Percentiles rank a stretch among this genome's conserved stretches.
Evolutionary conservation across 2,888 invertebrate genomes (phyloP).

Genomic region (Odontocolon sp.): DNA sequence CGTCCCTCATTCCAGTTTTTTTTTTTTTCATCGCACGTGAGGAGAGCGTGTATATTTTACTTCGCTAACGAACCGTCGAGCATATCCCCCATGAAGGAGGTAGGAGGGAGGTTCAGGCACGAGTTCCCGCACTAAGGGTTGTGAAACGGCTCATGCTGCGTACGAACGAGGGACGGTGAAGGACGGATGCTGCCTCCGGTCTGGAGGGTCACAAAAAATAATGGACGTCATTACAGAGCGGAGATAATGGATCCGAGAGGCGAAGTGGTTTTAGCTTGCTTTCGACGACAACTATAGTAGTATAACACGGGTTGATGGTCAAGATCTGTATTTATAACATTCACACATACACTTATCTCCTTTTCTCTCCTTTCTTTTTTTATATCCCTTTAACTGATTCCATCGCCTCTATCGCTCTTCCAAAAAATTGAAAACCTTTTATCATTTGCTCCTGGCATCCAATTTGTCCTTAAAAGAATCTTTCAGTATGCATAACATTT

Average conservation of each 20-base stretch:
- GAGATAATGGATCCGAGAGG: slow-evolving; percentile 70
- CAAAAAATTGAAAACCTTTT: too few relatives aligned
- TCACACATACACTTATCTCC: slow-evolving; percentile 27
- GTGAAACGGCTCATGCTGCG: slow-evolving; percentile 12
- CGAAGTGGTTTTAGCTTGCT: slow-evolving; percentile 48
- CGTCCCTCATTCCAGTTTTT: neutral
- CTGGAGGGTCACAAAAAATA: slow-evolving; percentile 72
- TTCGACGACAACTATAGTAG: neutral
- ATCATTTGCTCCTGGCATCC: too few relatives aligned
- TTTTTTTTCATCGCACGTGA: slow-evolving; percentile 14
- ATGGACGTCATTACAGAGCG: slow-evolving; percentile 74
- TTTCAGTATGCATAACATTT: too few relatives aligned
- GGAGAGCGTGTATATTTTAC: slow-evolving; percentile 48
- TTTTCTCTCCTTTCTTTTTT: slow-evolving; percentile 34
- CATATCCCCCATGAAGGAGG: slow-evolving; percentile 22
- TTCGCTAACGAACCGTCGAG: slow-evolving; percentile 50
- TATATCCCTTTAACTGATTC: neutral
- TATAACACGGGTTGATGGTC: slow-evolving; percentile 26
- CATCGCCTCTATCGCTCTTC: neutral
- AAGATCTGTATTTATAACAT: slow-evolving; percentile 49
- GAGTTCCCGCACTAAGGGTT: slow-evolving; percentile 32
- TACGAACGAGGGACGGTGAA: slow-evolving; percentile 26
- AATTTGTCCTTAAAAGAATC: too few relatives aligned
- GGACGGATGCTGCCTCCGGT: slow-evolving; percentile 36
- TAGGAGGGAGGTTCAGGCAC: slow-evolving; percentile 51